phyloP scores from a whole-genome alignment of 2,797 vertebrate genomes.

The Phalloptychus januarius region DNA sequence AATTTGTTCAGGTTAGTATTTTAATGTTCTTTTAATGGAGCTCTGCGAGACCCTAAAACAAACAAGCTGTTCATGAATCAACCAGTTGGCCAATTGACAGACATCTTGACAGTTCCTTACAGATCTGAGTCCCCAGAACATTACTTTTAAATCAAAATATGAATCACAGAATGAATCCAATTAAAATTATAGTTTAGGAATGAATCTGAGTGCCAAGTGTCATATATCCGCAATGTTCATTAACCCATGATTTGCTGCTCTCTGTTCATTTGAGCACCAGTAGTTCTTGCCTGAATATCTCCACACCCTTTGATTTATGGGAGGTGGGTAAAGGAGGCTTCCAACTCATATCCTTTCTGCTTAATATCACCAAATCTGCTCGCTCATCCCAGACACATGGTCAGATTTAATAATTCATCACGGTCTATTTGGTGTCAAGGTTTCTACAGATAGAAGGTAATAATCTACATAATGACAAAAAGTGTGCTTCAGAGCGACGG shows the following conservation, averaged over 20 bases:
- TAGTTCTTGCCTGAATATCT: not conserved
- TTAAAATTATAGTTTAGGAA: conserved; percentile 26
- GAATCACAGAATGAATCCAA: conserved; percentile 1
- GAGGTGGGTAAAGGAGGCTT: not conserved
- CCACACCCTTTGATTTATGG: conserved; percentile 12
- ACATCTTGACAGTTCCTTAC: not conserved
- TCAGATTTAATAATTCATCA: not conserved
- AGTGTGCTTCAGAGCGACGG: not conserved
- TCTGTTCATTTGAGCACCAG: conserved; percentile 11
- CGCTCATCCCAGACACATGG: conserved; percentile 5
- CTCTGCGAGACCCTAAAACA: not conserved
- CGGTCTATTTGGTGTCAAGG: not conserved
- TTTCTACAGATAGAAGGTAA: not conserved
- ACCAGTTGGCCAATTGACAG: not conserved
- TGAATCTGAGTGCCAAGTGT: conserved; percentile 11
- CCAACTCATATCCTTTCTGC: conserved; percentile 12
- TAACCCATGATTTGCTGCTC: conserved; percentile 34
- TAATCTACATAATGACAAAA: not conserved
- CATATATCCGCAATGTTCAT: conserved; percentile 24
- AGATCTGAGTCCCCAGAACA: not conserved
- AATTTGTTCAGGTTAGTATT: not conserved
- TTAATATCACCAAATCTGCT: conserved; percentile 4
- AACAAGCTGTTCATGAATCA: not conserved
- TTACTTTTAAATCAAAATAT: not conserved
- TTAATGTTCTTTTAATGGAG: not conserved